These are phyloP conservation scores for Stenolophus ochropezus DNA, from an alignment of 2,888 invertebrate genomes.

Conservation along the genomic window DNA sequence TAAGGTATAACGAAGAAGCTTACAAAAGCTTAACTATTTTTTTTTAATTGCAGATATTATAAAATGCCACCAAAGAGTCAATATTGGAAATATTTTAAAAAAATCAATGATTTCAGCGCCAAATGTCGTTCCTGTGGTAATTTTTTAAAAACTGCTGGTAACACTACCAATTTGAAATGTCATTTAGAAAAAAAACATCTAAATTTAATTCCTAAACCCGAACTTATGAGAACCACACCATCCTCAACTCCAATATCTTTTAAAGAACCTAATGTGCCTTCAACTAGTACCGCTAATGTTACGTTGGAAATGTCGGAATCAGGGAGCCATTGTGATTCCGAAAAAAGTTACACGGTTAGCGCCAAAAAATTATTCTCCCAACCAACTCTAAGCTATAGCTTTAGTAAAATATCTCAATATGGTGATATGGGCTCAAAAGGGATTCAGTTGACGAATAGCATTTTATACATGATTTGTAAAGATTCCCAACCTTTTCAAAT, in stretches of 20 bases:
- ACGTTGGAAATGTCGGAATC: too few species aligned
- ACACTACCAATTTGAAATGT: constrained; percentile 49
- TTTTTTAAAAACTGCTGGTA: constrained; percentile 45
- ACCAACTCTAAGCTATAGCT: constrained; percentile 27
- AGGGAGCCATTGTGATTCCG: constrained; percentile 41
- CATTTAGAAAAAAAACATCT: constrained; percentile 10
- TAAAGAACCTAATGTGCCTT: too few species aligned
- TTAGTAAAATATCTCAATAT: constrained; percentile 47
- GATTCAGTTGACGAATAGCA: constrained; percentile 36
- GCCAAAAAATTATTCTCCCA: constrained; percentile 52
- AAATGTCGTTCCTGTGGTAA: too few species aligned
- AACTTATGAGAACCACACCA: neutral
- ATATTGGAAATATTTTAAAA: too few species aligned
- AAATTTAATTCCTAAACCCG: too few species aligned
- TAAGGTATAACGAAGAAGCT: too few species aligned
- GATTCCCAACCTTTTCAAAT: constrained; percentile 61
- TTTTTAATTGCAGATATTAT: too few species aligned
- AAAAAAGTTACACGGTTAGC: too few species aligned
- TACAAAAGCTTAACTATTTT: too few species aligned
- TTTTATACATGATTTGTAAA: constrained; percentile 50
- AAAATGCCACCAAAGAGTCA: too few species aligned
- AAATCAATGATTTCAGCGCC: too few species aligned
- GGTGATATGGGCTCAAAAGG: constrained; percentile 32
- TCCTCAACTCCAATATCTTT: neutral
- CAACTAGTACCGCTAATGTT: too few species aligned